Evolutionary conservation across 2,113 vertebrate species (phyloP), one percentile per base, ranked within the genome.

Genomic region (Xiphophorus hellerii): DNA sequence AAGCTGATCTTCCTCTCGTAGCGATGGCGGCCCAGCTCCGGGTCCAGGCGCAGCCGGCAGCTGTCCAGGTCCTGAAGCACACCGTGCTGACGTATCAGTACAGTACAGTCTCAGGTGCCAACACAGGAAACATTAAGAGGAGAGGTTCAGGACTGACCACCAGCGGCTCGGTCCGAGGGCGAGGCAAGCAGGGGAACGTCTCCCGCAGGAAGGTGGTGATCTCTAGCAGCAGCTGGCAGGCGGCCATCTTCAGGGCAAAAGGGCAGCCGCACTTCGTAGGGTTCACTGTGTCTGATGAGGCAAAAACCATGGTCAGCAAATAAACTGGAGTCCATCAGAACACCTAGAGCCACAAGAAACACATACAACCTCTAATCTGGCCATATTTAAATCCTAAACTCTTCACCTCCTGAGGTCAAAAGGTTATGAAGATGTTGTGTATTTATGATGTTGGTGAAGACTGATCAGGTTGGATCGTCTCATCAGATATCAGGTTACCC

Each of bases 1-100:
- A 99, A 99, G 92, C 98, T 99, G 94, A 99, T 99, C 93, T 99
- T 99, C 90, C 98, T 96, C 84, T 99, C 98, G 66, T 99, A 99
- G 89, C 97, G 96, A 79, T 99, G 97, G 1, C 97, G 94, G 42
- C 98, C 97, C 74, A 99, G 91, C 78, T 99, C 98, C 0, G 98
- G 98, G 83, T 99, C 98, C 89, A 99, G 89, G 25, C 96, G 97
- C 72, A 97, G 89, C 17, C 97, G 94, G 89, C 96, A 98, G 93
- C 96, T 97, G 74, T 99, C 98, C 78, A 98, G 93, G 67, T 99
- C 98, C 98, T 99, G 68, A 0, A 84, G 30, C 0, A 81, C 37
- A 87, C 64, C 62, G 35, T 0, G 35, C 10, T 3, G 35, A 37
- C 10, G 10, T 12, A 12, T 37, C 35, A 37, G 33, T 35, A 30